Percentiles rank a stretch among this genome's conserved stretches.
Evolutionary conservation across 2,888 invertebrate species (phyloP).

Genomic region (Brachyopa scutellaris): DNA sequence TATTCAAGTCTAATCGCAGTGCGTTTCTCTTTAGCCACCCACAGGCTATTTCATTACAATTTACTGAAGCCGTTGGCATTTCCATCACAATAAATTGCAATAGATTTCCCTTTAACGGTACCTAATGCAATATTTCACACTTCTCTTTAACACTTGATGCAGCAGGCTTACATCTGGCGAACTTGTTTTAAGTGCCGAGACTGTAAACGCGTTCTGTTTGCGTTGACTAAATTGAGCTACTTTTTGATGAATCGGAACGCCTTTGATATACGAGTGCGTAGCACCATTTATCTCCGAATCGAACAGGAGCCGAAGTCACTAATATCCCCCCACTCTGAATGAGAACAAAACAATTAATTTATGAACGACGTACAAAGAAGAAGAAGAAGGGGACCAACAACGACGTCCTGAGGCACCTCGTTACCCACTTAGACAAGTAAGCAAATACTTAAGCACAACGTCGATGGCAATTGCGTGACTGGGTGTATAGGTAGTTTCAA

Average conservation of each 20-base stretch:
- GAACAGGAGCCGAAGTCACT: slow-evolving; percentile 31
- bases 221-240: slow-evolving; percentile 39
- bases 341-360: slow-evolving; percentile 33
- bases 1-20: too few relatives aligned
- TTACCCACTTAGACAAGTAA: slow-evolving; percentile 55
- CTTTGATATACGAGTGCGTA: slow-evolving; percentile 5
- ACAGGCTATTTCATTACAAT: slow-evolving; percentile 40
- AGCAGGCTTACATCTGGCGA: slow-evolving; percentile 30
- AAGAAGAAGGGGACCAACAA: slow-evolving; percentile 24
- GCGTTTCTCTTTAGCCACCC: slow-evolving; percentile 40
- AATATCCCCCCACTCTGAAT: not conserved
- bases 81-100: slow-evolving; percentile 64
- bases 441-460: slow-evolving; percentile 61
- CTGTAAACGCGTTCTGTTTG: slow-evolving; percentile 20
- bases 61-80: slow-evolving; percentile 47
- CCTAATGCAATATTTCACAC: slow-evolving; percentile 46
- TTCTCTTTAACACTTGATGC: slow-evolving; percentile 5
- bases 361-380: not conserved
- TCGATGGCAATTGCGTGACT: slow-evolving; percentile 50
- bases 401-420: slow-evolving; percentile 61
- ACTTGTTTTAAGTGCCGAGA: slow-evolving; percentile 32
- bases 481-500: too few relatives aligned
- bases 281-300: slow-evolving; percentile 2
- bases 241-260: slow-evolving; percentile 47
- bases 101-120: slow-evolving; percentile 66